A percentile compares a stretch with the other conserved stretches of the same genome.
These are phyloP conservation scores for Clostera curtula DNA, from an alignment of 2,888 invertebrate genomes.

Conservation along the genomic window DNA sequence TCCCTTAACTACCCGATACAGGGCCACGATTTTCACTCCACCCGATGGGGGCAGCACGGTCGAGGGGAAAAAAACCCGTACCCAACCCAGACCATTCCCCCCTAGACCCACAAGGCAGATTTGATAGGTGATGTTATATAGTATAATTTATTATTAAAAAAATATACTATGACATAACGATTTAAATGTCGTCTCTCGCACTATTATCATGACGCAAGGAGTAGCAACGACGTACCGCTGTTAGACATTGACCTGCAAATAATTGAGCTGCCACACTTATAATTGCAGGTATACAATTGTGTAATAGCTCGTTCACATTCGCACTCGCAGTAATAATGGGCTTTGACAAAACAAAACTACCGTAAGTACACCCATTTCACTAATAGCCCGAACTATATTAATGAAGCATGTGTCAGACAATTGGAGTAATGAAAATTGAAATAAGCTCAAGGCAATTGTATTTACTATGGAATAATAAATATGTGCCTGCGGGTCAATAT, in stretches of 20 bases:
- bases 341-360: slow-evolving; percentile 26
- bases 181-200: slow-evolving; percentile 16
- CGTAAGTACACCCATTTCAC: slow-evolving; percentile 19
- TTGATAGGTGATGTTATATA: no score
- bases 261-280: slow-evolving; percentile 41
- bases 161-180: no score
- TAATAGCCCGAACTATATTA: slow-evolving; percentile 14
- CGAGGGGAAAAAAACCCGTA: no score
- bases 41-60: no score
- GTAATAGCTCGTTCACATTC: slow-evolving; percentile 23
- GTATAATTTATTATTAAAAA: no score
- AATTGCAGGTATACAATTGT: slow-evolving; percentile 18
- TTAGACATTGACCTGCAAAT: slow-evolving; percentile 54
- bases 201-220: slow-evolving; percentile 25
- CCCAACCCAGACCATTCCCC: no score
- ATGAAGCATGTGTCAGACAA: no score
- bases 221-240: slow-evolving; percentile 27
- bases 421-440: slow-evolving; percentile 11
- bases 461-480: no score
- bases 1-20: no score
- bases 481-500: no score
- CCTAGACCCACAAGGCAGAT: no score
- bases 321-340: slow-evolving; percentile 22
- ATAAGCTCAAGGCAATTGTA: slow-evolving; percentile 16
- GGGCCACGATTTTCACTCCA: no score